These are phyloP conservation scores for Pachyseris speciosa DNA, from an alignment of 64 coral and sea anemone species.

Conservation along the genomic window DNA sequence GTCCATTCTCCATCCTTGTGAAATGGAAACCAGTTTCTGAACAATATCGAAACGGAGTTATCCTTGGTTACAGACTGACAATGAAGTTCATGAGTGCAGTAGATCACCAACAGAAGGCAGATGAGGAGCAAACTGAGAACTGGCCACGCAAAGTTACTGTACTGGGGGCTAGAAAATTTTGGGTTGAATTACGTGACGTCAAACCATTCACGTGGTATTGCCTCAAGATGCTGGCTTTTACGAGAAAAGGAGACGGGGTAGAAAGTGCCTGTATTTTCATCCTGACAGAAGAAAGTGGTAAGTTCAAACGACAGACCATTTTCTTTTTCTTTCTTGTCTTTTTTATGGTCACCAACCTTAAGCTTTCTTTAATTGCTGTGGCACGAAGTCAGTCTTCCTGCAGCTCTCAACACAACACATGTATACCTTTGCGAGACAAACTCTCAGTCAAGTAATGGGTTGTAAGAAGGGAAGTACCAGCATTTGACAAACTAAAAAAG, in stretches of 20 bases:
- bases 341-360: too few species aligned
- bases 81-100: conserved; percentile 1
- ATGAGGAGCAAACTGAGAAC: neutral
- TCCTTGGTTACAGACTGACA: conserved; percentile 38
- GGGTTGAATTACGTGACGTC: conserved; percentile 3
- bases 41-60: conserved; percentile 27
- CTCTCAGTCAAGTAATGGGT: too few species aligned
- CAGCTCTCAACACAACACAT: too few species aligned
- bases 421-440: too few species aligned
- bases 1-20: neutral
- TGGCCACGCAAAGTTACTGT: neutral
- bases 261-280: conserved; percentile 15
- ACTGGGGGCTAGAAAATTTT: neutral
- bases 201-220: conserved; percentile 44
- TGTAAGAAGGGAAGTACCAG: too few species aligned
- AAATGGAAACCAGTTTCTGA: conserved; percentile 34
- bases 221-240: conserved; percentile 21
- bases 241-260: neutral
- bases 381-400: too few species aligned
- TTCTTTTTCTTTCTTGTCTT: too few species aligned
- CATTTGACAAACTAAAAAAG: neutral
- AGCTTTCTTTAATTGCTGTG: too few species aligned
- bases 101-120: neutral
- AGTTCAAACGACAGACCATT: too few species aligned
- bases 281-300: conserved; percentile 40